Conservation (phyloP, 2,113 vertebrate species). For the Xiphorhynchus elegans region DNA sequence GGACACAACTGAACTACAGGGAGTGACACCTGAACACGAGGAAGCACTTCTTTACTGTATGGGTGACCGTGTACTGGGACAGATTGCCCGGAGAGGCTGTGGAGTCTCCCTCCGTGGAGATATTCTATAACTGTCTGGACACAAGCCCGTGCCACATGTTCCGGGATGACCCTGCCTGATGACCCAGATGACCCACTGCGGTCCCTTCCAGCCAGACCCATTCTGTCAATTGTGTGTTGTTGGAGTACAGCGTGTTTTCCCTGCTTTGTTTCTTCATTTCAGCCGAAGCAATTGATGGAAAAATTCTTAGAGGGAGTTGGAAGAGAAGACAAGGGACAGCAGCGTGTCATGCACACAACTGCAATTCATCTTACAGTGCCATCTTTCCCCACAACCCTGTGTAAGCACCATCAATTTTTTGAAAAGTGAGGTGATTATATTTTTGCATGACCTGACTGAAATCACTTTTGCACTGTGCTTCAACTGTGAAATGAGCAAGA, state of each 20-base stretch:
- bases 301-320: accelerated
- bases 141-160: background rate
- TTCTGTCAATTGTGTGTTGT: accelerated
- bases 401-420: accelerated
- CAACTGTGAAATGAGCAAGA: background rate
- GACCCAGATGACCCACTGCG: background rate
- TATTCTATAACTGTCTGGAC: background rate
- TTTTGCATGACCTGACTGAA: background rate
- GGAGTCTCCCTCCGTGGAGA: background rate
- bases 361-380: accelerated
- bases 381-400: accelerated
- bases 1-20: background rate
- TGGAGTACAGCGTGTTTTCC: background rate
- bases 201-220: background rate
- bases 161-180: background rate
- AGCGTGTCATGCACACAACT: accelerated
- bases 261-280: background rate
- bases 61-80: background rate
- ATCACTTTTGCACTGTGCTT: background rate
- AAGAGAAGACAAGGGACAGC: background rate
- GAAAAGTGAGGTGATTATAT: background rate
- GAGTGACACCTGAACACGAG: background rate
- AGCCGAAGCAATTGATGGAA: background rate
- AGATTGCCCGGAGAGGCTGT: background rate
- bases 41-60: background rate